Conservation (phyloP, 2,888 invertebrate genomes). For the Leucoma salicis region DNA sequence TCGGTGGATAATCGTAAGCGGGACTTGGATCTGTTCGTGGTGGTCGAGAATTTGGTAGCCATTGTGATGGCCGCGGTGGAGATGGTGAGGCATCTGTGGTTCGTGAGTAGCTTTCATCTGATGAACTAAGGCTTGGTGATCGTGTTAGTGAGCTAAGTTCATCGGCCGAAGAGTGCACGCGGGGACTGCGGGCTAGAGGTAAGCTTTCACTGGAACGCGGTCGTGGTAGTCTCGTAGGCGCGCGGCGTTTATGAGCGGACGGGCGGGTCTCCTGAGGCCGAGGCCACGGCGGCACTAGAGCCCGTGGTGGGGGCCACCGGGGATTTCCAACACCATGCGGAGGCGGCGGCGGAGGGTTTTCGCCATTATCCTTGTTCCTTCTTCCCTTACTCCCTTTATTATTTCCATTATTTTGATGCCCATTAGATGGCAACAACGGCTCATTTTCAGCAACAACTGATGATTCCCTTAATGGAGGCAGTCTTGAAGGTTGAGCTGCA, state of each 20-base stretch:
- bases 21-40: constrained; percentile 80
- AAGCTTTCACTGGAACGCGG: constrained; percentile 87
- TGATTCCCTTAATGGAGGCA: constrained; percentile 81
- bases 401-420: constrained; percentile 61
- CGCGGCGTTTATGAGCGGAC: constrained; percentile 64
- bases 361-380: constrained; percentile 70
- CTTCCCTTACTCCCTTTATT: constrained; percentile 75
- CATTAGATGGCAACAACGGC: constrained; percentile 76
- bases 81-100: constrained; percentile 88
- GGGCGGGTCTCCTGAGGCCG: constrained; percentile 75
- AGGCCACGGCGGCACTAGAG: constrained; percentile 84
- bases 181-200: constrained; percentile 80
- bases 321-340: constrained; percentile 75
- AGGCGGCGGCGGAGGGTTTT: constrained; percentile 82
- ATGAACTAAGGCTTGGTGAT: constrained; percentile 91
- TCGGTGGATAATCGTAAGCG: constrained; percentile 82
- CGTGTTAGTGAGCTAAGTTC: constrained; percentile 91
- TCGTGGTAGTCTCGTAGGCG: constrained; percentile 78
- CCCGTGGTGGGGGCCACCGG: constrained; percentile 76
- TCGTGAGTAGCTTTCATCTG: constrained; percentile 92
- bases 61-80: constrained; percentile 80
- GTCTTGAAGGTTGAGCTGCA: constrained; percentile 76
- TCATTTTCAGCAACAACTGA: constrained; percentile 83
- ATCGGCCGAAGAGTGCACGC: constrained; percentile 90
- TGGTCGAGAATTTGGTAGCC: constrained; percentile 71